Evolutionary conservation across 2,797 vertebrate genomes (phyloP), one percentile per base, ranked within the genome.

Genomic region (Microctenopoma steveboyesi): DNA sequence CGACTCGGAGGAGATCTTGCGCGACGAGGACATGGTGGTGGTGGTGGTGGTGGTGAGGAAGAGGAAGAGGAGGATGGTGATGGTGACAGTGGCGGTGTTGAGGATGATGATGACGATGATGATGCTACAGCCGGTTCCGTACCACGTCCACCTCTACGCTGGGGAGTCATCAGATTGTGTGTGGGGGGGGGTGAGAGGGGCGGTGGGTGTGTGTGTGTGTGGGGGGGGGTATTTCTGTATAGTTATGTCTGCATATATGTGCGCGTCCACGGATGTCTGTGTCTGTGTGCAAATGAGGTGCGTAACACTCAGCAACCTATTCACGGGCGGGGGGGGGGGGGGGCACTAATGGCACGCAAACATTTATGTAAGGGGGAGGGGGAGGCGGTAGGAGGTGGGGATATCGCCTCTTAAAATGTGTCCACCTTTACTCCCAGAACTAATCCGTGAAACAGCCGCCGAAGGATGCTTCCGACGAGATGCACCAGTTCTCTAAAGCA

Each of bases 1-100:
- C 51, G 97, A 98, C 93, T 97, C 97, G 12, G 97, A 98, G 49
- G 97, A 98, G 86, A 98, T 97, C 94, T 98, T 98, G 87, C 97
- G 95, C 66, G 95, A 94, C 93, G 90, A 91, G 81, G 92, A 92
- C 90, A 91, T 22, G 22, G 22, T 22, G 22, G 22, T 22, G 22
- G 22, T 22, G 22, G 22, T 22, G 22, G 65, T 87, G 74, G 82
- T 82, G 69, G 28, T 22, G 25, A 22, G 30, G 76, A 40, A 33
- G 22, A 30, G 40, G 69, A 13, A 60, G 68, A 65, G 49, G 83
- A 80, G 71, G 81, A 65, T 69, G 86, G 65, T 63, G 71, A 37
- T 47, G 72, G 43, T 49, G 80, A 33, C 25, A 77, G 69, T 81
- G 84, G 57, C 50, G 52, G 9, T 47, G 57, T 47, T 53, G 78